Evolutionary conservation across 2,888 invertebrate genomes (phyloP), one percentile per base, ranked within the genome.

Genomic region (Torymus texanus): DNA sequence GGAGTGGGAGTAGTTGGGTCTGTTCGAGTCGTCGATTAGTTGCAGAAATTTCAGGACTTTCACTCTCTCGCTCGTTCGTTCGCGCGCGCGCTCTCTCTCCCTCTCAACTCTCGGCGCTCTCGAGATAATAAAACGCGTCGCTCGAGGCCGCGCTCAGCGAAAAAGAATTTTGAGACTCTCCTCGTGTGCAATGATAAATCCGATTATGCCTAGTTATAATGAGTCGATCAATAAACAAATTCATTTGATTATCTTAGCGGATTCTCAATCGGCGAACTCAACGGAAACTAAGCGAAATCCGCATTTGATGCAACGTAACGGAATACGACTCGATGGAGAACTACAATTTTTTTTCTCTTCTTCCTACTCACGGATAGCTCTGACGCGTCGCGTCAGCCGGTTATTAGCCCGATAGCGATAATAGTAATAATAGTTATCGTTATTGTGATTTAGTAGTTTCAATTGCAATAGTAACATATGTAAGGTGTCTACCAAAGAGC

Each of bases 401-500:
- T 56, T 61, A 75, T 80, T 83, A 75, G 63, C 63, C 71, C 79
- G 75, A 71, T 79, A 61, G 51, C n/a, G 41, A 41, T 41, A 72
- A 72, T 62, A 83, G 75, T 84, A 80, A 66, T 83, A 82, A 79
- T 83, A 82, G 75, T 83, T 81, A 83, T 84, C 81, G 83, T 82
- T 78, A 73, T 68, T 66, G 56, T 67, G 66, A 66, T 77, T 72
- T 68, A 62, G n/a, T 78, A 62, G 29, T 67, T 67, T 75, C 67
- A 61, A 83, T 84, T 81, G 84, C 83, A 84, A 84, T 85, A 86
- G 84, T 85, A 86, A 85, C 84, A 84, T 85, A 84, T n/a, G 18
- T 67, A 68, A 85, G 86, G 85, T 86, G 85, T 84, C 87, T 87
- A 89, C 88, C 88, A 87, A 87, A 87, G 85, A 86, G 83, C 83